Percentiles rank a stretch among this genome's conserved stretches.
Conservation (phyloP, 2,113 vertebrate genomes). For the Mustela nigripes region DNA sequence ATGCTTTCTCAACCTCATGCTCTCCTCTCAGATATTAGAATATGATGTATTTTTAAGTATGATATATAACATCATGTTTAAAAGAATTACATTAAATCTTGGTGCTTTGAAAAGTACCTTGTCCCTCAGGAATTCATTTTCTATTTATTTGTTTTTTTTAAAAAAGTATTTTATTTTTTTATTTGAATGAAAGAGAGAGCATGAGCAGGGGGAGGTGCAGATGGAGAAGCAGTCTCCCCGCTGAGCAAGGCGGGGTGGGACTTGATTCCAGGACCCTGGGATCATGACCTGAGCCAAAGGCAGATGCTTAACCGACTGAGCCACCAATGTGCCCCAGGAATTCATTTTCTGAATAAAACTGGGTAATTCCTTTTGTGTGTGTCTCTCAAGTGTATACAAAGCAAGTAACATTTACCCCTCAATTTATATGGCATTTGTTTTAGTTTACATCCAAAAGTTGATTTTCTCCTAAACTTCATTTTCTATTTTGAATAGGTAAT, state of each 20-base stretch:
- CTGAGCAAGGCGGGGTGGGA: too few relatives aligned
- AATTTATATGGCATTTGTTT: slow-evolving; percentile 3
- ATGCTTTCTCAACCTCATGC: not conserved
- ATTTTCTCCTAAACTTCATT: not conserved
- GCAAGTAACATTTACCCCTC: not conserved
- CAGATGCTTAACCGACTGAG: not conserved
- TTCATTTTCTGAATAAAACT: slow-evolving; percentile 20
- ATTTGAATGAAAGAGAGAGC: not conserved
- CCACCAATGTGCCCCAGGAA: not conserved
- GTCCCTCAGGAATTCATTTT: not conserved
- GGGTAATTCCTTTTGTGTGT: not conserved
- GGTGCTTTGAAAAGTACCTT: not conserved
- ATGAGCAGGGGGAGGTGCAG: too few relatives aligned
- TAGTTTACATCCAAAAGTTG: slow-evolving; percentile 1
- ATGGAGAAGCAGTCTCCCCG: too few relatives aligned
- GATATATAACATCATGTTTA: not conserved
- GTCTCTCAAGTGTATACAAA: not conserved
- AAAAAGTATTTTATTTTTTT: not conserved
- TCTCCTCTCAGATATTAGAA: not conserved
- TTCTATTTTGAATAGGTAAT: slow-evolving; percentile 32
- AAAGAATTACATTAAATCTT: not conserved
- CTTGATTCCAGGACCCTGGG: too few relatives aligned
- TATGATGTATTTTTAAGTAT: not conserved
- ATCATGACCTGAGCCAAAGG: not conserved
- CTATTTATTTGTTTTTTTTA: not conserved